Evolutionary conservation across 1,140 invertebrate species (phyloP).

Genomic region (Zaprionus tsacasi): DNA sequence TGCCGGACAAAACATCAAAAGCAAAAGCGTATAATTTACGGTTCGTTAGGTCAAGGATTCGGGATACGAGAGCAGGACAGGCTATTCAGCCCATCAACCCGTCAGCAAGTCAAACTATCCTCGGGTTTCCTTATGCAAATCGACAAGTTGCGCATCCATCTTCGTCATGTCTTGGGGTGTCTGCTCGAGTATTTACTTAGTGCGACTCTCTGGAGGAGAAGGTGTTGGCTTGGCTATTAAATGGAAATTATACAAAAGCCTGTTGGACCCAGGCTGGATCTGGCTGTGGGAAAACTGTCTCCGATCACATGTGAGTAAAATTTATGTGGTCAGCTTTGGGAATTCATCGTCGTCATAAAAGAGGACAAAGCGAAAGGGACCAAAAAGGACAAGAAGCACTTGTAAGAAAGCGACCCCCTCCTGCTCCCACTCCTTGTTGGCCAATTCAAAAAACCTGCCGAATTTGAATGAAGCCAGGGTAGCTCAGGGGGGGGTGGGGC

Average conservation of each 20-base stretch:
- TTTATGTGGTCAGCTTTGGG: conserved; percentile 45
- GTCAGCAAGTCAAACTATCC: conserved; percentile 55
- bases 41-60: conserved; percentile 78
- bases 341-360: conserved; percentile 38
- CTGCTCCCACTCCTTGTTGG: neutral
- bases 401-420: conserved; percentile 32
- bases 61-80: neutral
- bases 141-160: conserved; percentile 73
- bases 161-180: conserved; percentile 62
- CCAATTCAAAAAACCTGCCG: conserved; percentile 58
- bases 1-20: conserved; percentile 71
- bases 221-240: conserved; percentile 73
- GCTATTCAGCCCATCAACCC: conserved; percentile 5
- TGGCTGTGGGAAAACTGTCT: conserved; percentile 60
- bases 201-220: conserved; percentile 8
- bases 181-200: conserved; percentile 45
- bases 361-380: conserved; percentile 36
- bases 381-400: conserved; percentile 58
- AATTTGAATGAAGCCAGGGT: conserved; percentile 53
- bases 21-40: conserved; percentile 82
- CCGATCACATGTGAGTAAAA: conserved; percentile 61
- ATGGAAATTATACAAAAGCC: conserved; percentile 66
- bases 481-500: neutral
- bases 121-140: conserved; percentile 62
- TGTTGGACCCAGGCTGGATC: conserved; percentile 34